Evolutionary conservation across 2,113 vertebrate species (phyloP).

Genomic region (Paralichthys olivaceus): DNA sequence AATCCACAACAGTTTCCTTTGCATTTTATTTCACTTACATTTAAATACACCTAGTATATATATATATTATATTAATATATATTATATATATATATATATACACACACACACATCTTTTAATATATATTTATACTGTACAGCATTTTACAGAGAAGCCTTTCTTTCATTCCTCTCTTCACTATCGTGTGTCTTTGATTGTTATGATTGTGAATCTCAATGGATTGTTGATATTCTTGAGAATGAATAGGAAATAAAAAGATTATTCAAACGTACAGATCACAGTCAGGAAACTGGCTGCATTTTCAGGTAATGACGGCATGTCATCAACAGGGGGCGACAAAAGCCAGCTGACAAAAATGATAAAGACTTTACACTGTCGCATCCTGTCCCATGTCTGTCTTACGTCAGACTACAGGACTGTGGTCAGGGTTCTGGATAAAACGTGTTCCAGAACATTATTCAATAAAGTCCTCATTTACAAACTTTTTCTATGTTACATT

Average conservation of each 20-base stretch:
- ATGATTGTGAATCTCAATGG: not conserved
- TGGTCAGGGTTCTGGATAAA: conserved; percentile 9
- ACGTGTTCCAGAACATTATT: too few species aligned
- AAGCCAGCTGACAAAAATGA: conserved; percentile 31
- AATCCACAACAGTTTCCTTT: not conserved
- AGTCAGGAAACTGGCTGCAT: not conserved
- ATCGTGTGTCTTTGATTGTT: too few species aligned
- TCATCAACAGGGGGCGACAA: conserved; percentile 54
- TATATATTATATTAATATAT: too few species aligned
- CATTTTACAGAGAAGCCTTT: too few species aligned
- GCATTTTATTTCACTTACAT: not conserved
- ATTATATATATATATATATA: too few species aligned
- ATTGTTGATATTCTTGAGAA: not conserved
- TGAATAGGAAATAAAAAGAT: too few species aligned
- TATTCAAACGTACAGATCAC: not conserved
- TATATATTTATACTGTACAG: too few species aligned
- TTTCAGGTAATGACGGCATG: not conserved
- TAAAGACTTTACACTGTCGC: conserved; percentile 26
- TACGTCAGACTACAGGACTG: not conserved
- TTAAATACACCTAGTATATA: too few species aligned
- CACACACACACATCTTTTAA: too few species aligned
- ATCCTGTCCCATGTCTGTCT: conserved; percentile 42
- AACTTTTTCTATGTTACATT: too few species aligned
- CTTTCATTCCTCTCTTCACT: too few species aligned
- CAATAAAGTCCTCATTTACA: too few species aligned